Base-by-base conservation (phyloP, 1,140 invertebrate genomes). In the Brevipalpus yothersi region DNA sequence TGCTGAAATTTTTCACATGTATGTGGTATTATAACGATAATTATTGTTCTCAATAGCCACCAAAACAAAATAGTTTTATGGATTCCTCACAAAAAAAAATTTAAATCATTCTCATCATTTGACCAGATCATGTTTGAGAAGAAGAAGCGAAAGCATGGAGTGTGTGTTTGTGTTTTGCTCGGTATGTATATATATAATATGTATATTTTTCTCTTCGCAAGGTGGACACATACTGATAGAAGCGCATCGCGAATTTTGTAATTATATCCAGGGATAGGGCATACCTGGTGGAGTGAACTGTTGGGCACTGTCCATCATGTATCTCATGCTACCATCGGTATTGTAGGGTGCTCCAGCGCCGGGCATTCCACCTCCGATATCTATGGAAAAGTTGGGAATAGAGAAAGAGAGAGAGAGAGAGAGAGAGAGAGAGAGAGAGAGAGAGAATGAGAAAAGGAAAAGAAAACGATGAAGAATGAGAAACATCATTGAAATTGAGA, bases 261-360 rank as follows among this genome's bases (percentile, higher is more conserved):
- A 31, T 31, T 31, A 31, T 31, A 31, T 31, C 31, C 31, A 31
- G 31, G 31, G 31, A 31, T 31, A 31, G 31, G 31, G 41, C 65
- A 87, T 84, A 68, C 83, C 82, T 65, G 86, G 85, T 68, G 86
- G 83, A 75, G 86, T 81, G 68, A 73, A 71, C 85, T 90, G 89
- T 70, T 84, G 82, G 68, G 80, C 78, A 67, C 86, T 85, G 75
- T 92, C 89, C 86, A 92, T 89, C 85, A 90, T 90, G 78, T 92
- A 93, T 67, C 86, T 84, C 83, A 92, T 90, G 69, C 81, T 83
- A 53, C 71, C 74, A 70, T 93, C 89, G 63, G 88, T 88, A 77
- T 86, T 90, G 76, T 93, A 93, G 59, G 84, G 84, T 70, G 86
- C 86, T 75, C 85, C 87, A 56, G 62, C 85, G 75, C 84, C 84